Evolutionary conservation across 2,888 invertebrate genomes (phyloP).

Genomic region (Leptopilina drosophilae): DNA sequence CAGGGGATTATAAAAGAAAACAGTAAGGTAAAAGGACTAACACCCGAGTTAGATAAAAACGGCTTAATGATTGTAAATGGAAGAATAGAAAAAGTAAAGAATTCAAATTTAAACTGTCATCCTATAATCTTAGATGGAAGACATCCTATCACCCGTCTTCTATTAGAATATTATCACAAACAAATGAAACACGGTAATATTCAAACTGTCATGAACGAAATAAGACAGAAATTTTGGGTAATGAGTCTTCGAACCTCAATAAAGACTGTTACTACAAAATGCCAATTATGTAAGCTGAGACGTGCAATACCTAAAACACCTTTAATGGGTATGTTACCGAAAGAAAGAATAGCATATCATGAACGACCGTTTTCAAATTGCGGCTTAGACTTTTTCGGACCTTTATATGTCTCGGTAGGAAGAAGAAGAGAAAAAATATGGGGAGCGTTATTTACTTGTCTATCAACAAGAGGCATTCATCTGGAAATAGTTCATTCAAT

Average conservation of each 20-base stretch:
- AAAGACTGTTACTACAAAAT: constrained; percentile 3
- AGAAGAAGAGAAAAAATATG: constrained; percentile 49
- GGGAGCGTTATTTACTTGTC: constrained; percentile 53
- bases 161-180: not conserved
- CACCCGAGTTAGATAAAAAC: not conserved
- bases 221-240: constrained; percentile 48
- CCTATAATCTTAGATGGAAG: not conserved
- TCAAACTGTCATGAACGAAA: not conserved
- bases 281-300: constrained; percentile 31
- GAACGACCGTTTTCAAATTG: constrained; percentile 46
- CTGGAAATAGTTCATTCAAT: constrained; percentile 29
- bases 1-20: not conserved
- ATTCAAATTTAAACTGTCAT: not conserved
- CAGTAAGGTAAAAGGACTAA: not conserved
- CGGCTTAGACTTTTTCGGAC: constrained; percentile 54
- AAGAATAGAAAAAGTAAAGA: not conserved
- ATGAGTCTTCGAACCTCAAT: constrained; percentile 31
- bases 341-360: constrained; percentile 43
- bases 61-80: not conserved
- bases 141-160: not conserved
- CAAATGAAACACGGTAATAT: not conserved
- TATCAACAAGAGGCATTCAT: constrained; percentile 48
- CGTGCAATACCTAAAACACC: constrained; percentile 42
- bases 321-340: constrained; percentile 45
- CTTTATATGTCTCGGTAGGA: constrained; percentile 47